These are phyloP conservation scores for Halcyon leucocephala DNA, from an alignment of 2,797 vertebrate genomes.

Conservation along the genomic window DNA sequence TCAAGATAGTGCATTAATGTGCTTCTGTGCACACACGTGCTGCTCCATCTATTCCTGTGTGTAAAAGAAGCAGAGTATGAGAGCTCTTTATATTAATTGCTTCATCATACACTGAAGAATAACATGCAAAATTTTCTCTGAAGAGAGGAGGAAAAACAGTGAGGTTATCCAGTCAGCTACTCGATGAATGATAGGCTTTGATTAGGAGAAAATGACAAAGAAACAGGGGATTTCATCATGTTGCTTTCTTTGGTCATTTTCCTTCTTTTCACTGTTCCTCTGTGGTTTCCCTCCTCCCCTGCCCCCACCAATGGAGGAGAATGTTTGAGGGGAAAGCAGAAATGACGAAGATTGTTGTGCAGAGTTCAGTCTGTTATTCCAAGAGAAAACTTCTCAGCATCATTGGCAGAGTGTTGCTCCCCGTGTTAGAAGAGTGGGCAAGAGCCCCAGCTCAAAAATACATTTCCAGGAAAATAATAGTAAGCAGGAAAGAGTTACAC, in stretches of 20 bases:
- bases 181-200: neutral
- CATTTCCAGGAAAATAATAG: constrained; percentile 41
- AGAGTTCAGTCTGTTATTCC: constrained; percentile 15
- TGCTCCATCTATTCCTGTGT: neutral
- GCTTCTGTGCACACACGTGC: neutral
- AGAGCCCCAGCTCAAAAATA: neutral
- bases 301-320: neutral
- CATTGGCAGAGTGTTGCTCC: constrained; percentile 10
- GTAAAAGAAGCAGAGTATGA: neutral
- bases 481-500: neutral
- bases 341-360: neutral
- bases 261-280: constrained; percentile 7
- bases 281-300: neutral
- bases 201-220: neutral
- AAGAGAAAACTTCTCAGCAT: constrained; percentile 25
- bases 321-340: constrained; percentile 16
- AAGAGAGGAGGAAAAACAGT: neutral
- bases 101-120: neutral
- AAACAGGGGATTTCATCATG: neutral
- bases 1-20: neutral
- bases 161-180: neutral
- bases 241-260: neutral
- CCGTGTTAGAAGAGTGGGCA: neutral
- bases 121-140: neutral
- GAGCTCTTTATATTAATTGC: neutral